Evolutionary conservation across 53 echinoderm and acorn worm species (phyloP).

Genomic region (Astropecten irregularis): DNA sequence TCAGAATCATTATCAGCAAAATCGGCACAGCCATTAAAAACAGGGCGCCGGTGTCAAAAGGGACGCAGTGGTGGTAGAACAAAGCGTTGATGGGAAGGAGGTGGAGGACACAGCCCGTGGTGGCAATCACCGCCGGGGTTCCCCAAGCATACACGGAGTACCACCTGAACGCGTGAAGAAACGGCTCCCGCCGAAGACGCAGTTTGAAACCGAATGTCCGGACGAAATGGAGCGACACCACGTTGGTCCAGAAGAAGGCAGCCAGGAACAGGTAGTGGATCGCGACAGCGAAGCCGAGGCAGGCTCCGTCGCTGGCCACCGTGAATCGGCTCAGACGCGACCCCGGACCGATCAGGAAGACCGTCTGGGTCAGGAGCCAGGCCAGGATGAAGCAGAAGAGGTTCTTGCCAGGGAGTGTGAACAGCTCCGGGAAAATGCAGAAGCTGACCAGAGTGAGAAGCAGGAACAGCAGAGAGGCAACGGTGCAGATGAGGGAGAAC

Average conservation of each 20-base stretch:
- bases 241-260: conserved; percentile 5
- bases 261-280: not conserved
- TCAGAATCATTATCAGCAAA: conserved; percentile 26
- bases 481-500: not conserved
- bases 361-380: not conserved
- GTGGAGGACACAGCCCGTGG: not conserved
- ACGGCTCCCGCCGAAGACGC: not conserved
- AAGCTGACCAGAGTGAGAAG: conserved; percentile 8
- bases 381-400: conserved; percentile 10
- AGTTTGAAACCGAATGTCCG: conserved; percentile 10
- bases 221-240: conserved; percentile 6
- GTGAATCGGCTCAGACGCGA: not conserved
- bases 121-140: conserved; percentile 44
- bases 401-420: conserved; percentile 3
- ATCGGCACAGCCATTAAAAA: conserved; percentile 25
- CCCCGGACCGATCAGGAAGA: conserved; percentile 5
- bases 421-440: conserved; percentile 13
- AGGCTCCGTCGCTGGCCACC: not conserved
- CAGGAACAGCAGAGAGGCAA: not conserved
- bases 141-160: conserved; percentile 64
- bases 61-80: conserved; percentile 26
- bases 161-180: conserved; percentile 19
- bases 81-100: conserved; percentile 2
- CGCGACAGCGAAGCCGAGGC: not conserved
- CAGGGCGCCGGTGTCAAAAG: conserved; percentile 32